These are phyloP conservation scores for Listrodromus nycthemerus DNA, from an alignment of 2,888 invertebrate species.

Conservation along the genomic window DNA sequence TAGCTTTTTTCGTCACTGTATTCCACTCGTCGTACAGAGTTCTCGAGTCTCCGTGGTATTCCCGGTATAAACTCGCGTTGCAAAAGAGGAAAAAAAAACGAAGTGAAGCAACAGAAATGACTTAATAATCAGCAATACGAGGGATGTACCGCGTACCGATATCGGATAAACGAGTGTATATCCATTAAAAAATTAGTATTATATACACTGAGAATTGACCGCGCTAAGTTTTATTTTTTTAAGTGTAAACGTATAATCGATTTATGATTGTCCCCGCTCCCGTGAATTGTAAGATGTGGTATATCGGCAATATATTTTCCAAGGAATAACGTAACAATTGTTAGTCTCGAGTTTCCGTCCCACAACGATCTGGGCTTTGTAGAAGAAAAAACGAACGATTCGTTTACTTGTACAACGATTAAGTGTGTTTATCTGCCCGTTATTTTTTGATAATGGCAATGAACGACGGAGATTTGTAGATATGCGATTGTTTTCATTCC, in stretches of 20 bases:
- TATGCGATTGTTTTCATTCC: slow-evolving; percentile 10
- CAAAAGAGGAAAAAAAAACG: not conserved
- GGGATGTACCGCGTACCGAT: slow-evolving; percentile 47
- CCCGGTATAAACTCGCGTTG: slow-evolving; percentile 35
- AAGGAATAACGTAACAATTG: slow-evolving; percentile 53
- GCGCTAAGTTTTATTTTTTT: slow-evolving; percentile 68
- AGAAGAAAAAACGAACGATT: slow-evolving; percentile 14
- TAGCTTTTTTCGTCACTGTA: slow-evolving; percentile 60
- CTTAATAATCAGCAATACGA: slow-evolving; percentile 60
- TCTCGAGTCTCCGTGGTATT: slow-evolving; percentile 31
- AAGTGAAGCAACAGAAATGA: slow-evolving; percentile 15
- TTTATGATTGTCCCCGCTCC: slow-evolving; percentile 55
- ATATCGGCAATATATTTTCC: slow-evolving; percentile 63
- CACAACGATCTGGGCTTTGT: slow-evolving; percentile 34
- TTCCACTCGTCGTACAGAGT: slow-evolving; percentile 53
- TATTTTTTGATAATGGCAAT: slow-evolving; percentile 20
- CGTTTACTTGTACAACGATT: slow-evolving; percentile 15
- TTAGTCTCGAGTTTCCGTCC: slow-evolving; percentile 58
- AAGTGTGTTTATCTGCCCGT: slow-evolving; percentile 5
- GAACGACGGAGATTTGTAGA: slow-evolving; percentile 28
- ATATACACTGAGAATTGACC: slow-evolving; percentile 64
- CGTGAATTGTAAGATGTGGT: slow-evolving; percentile 57
- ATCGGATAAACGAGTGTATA: slow-evolving; percentile 48
- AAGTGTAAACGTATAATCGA: slow-evolving; percentile 62
- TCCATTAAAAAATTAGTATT: slow-evolving; percentile 63